Conservation (phyloP, 2,113 vertebrate species). For the Aythya baeri region DNA sequence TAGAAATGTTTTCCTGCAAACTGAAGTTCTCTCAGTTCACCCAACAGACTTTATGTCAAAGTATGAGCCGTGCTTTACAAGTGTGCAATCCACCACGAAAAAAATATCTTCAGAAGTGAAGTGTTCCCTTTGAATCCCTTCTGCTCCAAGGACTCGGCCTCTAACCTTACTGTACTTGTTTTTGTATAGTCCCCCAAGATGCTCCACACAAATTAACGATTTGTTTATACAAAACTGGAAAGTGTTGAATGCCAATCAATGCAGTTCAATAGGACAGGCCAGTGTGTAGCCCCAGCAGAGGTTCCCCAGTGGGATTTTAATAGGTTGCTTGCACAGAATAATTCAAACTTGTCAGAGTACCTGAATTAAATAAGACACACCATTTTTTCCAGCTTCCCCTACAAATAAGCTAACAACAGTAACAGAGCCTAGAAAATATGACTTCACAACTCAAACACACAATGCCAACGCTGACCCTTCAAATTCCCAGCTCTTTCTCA, state of each 20-base stretch:
- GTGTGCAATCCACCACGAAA: neutral
- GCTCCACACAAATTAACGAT: neutral
- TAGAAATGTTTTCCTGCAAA: neutral
- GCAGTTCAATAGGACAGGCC: neutral
- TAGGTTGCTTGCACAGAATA: neutral
- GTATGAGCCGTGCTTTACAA: neutral
- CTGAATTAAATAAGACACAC: neutral
- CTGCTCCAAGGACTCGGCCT: neutral
- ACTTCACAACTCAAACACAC: neutral
- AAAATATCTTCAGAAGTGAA: neutral
- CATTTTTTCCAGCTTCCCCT: neutral
- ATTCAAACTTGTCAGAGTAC: neutral
- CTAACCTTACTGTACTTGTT: neutral
- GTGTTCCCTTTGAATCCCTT: neutral
- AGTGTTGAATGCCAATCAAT: neutral
- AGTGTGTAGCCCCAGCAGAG: neutral
- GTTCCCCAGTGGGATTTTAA: neutral
- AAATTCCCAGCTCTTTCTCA: neutral
- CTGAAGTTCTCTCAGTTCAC: neutral
- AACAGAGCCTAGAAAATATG: neutral
- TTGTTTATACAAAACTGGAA: neutral
- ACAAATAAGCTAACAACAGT: neutral
- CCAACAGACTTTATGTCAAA: neutral
- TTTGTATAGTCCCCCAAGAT: neutral
- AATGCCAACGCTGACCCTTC: neutral